A percentile compares a stretch with the other conserved stretches of the same genome.
These are phyloP conservation scores for Neelides folsomi DNA, from an alignment of 2,888 invertebrate genomes.

Conservation along the genomic window DNA sequence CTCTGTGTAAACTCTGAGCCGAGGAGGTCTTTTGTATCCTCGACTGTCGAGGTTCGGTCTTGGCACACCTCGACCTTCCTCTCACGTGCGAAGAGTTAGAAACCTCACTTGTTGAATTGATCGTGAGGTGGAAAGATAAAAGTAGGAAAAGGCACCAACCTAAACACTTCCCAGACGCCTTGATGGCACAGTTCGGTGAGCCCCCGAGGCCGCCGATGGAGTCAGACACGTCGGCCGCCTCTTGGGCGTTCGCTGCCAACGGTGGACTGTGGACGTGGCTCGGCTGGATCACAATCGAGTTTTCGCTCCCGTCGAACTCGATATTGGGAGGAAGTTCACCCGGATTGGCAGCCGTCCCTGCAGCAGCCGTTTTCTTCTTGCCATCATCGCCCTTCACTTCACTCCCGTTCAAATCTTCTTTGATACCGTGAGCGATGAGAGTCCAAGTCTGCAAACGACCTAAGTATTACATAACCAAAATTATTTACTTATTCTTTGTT, in stretches of 20 bases:
- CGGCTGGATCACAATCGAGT: constrained; percentile 21
- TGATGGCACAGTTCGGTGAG: constrained; percentile 28
- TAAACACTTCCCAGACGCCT: constrained; percentile 31
- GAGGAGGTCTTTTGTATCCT: no score
- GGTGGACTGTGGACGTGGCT: constrained; percentile 20
- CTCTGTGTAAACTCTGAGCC: no score
- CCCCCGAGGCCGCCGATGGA: constrained; percentile 12
- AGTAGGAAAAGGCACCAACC: constrained; percentile 34
- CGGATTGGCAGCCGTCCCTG: neutral
- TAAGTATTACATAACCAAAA: constrained; percentile 34
- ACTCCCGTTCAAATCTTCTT: constrained; percentile 22
- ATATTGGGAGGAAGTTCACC: constrained; percentile 20
- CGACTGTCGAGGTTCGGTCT: no score
- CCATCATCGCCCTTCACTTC: neutral
- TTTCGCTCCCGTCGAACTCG: constrained; percentile 31
- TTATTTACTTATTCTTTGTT: no score
- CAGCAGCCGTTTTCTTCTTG: neutral
- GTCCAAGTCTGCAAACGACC: constrained; percentile 63
- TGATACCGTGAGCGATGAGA: constrained; percentile 62
- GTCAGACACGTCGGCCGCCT: constrained; percentile 21
- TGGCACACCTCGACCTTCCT: no score
- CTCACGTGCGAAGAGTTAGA: no score
- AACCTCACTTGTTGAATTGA: neutral
- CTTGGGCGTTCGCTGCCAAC: constrained; percentile 23
- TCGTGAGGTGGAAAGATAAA: constrained; percentile 11